phyloP scores from a whole-genome alignment of 1,140 invertebrate species.

The Mizuhopecten yessoensis region DNA sequence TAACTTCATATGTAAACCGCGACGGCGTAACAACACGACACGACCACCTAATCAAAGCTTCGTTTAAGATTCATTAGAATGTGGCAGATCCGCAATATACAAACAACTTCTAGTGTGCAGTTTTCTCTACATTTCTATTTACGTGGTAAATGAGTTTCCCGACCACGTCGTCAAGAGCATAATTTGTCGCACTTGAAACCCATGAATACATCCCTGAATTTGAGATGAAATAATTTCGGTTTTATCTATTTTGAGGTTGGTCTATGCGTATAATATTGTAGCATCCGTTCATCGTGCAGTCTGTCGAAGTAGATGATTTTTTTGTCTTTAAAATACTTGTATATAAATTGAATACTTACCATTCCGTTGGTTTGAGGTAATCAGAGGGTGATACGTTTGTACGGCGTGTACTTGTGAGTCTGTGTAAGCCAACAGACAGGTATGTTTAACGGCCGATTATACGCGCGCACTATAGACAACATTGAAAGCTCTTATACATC shows the following conservation, averaged over 20 bases:
- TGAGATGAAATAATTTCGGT: constrained; percentile 39
- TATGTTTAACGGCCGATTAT: not conserved
- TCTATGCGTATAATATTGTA: not conserved
- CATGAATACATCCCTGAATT: constrained; percentile 33
- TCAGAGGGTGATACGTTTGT: constrained; percentile 11
- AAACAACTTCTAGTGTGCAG: not conserved
- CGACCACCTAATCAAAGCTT: constrained; percentile 8
- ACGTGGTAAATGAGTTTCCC: constrained; percentile 20
- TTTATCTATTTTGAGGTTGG: constrained; percentile 24
- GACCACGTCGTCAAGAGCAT: not conserved
- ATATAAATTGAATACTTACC: constrained; percentile 40
- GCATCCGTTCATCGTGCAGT: not conserved
- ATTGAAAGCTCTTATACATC: not conserved
- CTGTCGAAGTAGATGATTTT: not conserved
- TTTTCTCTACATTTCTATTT: constrained; percentile 15
- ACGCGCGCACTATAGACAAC: not conserved
- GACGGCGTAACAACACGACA: not conserved
- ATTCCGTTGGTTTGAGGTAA: constrained; percentile 16
- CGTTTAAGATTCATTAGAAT: constrained; percentile 12
- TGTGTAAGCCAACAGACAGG: constrained; percentile 23
- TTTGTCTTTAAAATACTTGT: constrained; percentile 40
- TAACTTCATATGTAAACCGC: not conserved
- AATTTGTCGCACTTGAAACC: constrained; percentile 27
- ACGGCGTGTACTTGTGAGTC: not conserved
- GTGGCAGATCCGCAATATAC: constrained; percentile 25